These are phyloP conservation scores for Ameiurus melas DNA, from an alignment of 2,113 vertebrate species.

Conservation along the genomic window DNA sequence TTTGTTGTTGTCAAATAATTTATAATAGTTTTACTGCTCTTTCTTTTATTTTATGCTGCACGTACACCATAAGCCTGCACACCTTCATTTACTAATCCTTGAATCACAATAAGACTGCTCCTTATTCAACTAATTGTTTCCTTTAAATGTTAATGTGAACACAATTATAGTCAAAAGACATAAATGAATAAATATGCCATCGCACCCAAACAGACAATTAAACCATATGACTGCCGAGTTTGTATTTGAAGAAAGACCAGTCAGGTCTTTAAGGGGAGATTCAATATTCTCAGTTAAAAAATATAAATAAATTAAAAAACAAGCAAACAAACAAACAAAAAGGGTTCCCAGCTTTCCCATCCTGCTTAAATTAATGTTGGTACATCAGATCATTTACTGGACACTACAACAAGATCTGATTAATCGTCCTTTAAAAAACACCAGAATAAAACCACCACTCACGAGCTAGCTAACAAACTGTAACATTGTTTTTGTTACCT, in stretches of 20 bases:
- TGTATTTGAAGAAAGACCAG: too few relatives aligned
- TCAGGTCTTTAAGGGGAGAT: background rate
- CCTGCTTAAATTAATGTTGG: background rate
- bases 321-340: background rate
- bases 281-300: background rate
- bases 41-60: background rate
- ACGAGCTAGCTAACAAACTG: background rate
- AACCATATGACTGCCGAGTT: background rate
- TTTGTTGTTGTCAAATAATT: too few relatives aligned
- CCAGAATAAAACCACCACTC: background rate
- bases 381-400: background rate
- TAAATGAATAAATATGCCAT: conserved; percentile 21
- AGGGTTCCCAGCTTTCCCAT: background rate
- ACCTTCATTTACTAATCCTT: background rate
- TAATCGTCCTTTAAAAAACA: background rate
- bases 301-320: background rate
- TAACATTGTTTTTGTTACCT: background rate
- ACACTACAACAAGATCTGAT: background rate
- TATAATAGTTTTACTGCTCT: background rate
- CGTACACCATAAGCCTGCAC: background rate
- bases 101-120: conserved; percentile 1
- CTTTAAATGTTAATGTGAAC: conserved; percentile 25
- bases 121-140: conserved; percentile 19
- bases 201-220: conserved; percentile 29
- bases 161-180: conserved; percentile 23